Evolutionary conservation across 2,113 vertebrate genomes (phyloP), one percentile per base, ranked within the genome.

Genomic region (Pagrus major): DNA sequence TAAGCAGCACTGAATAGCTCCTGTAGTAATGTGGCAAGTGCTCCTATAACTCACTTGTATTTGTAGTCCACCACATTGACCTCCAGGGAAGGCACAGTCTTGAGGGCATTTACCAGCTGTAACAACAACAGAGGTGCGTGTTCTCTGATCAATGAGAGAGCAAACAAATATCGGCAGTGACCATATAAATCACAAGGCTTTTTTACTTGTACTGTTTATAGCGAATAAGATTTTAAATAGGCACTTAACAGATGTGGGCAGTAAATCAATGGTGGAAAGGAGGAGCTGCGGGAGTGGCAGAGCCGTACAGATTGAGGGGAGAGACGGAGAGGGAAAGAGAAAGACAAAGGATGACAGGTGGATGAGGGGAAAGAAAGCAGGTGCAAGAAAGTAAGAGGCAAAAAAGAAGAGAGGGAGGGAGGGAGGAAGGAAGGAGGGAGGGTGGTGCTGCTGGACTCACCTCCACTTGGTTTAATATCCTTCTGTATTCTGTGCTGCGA

Each of bases 51-150:
- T 94, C 93, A 99, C 98, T 93, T 99, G 93, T 97, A 98, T 88
- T 97, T 99, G 95, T 98, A 99, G 94, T 99, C 98, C 78, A 98
- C 97, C 80, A 98, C 94, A 73, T 14, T 96, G 90, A 99, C 96
- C 85, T 99, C 95, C 94, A 99, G 94, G 5, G 71, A 92, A 1
- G 97, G 93, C 47, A 97, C 93, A 0, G 96, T 97, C 93, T 98
- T 98, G 93, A 99, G 92, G 64, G 97, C 97, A 44, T 93, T 96
- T 78, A 97, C 95, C 72, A 99, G 96, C 97, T 99, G 92, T 67
- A 88, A 84, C 84, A 86, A 78, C 81, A 91, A 93, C 27, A 94
- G 16, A 87, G 64, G 81, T 75, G 73, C n/a, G 54, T 72, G 76
- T 84, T 86, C 71, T 86, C 71, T 85, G 87, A 93, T 93, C 92